Evolutionary conservation across 2,797 vertebrate species (phyloP).

Genomic region (Darevskia nairensis): DNA sequence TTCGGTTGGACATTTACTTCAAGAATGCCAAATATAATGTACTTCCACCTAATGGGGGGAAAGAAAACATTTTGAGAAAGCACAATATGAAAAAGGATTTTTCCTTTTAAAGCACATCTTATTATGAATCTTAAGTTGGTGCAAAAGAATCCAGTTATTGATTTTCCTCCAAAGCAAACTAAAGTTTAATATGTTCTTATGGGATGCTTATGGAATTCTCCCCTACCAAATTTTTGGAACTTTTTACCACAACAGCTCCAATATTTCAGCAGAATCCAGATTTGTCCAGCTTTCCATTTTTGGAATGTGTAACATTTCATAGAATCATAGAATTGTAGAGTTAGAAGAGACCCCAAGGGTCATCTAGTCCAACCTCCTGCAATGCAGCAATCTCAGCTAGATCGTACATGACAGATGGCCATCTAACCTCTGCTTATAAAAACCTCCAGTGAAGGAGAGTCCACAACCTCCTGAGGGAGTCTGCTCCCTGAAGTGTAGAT

Average conservation of each 20-base stretch:
- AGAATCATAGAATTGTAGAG: no score
- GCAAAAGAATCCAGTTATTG: neutral
- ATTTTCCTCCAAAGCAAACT: neutral
- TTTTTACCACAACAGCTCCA: neutral
- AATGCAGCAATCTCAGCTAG: no score
- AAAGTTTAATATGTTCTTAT: neutral
- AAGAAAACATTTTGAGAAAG: conserved; percentile 14
- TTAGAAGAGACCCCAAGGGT: no score
- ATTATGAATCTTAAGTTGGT: neutral
- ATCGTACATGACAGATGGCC: no score
- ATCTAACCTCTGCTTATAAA: no score
- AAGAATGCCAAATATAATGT: conserved; percentile 86
- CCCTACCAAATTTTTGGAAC: neutral
- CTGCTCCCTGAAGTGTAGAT: no score
- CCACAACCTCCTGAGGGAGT: no score
- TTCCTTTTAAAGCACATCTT: neutral
- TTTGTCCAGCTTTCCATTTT: neutral
- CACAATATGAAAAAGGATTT: neutral
- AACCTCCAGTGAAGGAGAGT: no score
- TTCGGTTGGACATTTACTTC: conserved; percentile 91
- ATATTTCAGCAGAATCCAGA: neutral
- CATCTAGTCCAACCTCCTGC: no score
- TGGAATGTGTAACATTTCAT: neutral
- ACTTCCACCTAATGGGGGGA: conserved; percentile 88
- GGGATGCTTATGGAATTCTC: neutral